Evolutionary conservation across 2,888 invertebrate species (phyloP), one percentile per base, ranked within the genome.

Genomic region (Chrysopilus asiliformis): DNA sequence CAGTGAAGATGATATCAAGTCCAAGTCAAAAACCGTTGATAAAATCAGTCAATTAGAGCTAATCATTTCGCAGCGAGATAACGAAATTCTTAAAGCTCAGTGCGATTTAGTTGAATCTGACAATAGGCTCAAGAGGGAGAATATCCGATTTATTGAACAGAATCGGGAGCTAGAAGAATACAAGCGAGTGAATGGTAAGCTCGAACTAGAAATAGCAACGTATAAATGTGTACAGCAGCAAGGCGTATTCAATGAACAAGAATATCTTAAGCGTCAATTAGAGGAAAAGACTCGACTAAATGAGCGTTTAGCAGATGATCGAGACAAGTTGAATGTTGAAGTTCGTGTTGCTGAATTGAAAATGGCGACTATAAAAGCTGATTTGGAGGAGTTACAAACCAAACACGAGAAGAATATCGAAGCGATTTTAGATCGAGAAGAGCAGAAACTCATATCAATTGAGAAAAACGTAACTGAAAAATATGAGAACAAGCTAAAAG

Each of bases 31-130:
- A 32, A 45, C 47, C 4, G 60, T 60, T 25, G 66, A 68, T 36
- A 65, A 65, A 45, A 57, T 69, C 8, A 44, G 48, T 2, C 62
- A 65, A 27, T 47, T 70, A 12, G 65, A 67, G 44, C 49, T 56
- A 35, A 52, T 59, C 38, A 49, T 65, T 18, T 54, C 55, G 8
- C 62, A 65, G 39, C 57, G 63, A 22, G 68, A 69, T 43, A 56
- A 66, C 28, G 58, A 63, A 36, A 53, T 64, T n/a, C 42, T 61
- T 4, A 52, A 57, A 27, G 49, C 53, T 4, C 59, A 64, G 34
- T 57, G 57, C 34, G 53, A 58, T 27, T 33, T 64, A 20, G 53
- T 60, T 2, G 60, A 62, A 6, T 49, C 55, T 10, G 63, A 63
- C 43, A 60, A 57, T 43, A 52, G 53, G 3, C 45, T 56, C 8